These are phyloP conservation scores for Chaetura pelagica DNA, from an alignment of 2,113 vertebrate genomes.

Conservation along the genomic window DNA sequence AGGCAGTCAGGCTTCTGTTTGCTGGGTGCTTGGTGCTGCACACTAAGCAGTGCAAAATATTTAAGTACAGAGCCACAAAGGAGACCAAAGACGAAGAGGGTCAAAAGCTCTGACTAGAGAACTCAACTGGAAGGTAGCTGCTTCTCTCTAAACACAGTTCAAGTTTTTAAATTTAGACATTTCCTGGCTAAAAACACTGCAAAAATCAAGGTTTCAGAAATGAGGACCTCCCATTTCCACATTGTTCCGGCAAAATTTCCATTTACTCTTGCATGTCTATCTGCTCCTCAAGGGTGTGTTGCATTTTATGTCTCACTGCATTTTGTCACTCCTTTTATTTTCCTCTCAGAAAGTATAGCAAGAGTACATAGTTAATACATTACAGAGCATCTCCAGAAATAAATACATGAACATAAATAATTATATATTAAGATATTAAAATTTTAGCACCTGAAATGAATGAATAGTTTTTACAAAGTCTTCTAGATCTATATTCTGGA, in stretches of 20 bases:
- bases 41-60: neutral
- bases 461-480: neutral
- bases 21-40: neutral
- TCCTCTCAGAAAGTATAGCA: neutral
- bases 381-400: neutral
- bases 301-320: neutral
- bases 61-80: neutral
- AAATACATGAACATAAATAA: neutral
- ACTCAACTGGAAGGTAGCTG: neutral
- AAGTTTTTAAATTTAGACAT: neutral
- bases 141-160: neutral
- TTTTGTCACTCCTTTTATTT: neutral
- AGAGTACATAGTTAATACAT: neutral
- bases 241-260: neutral
- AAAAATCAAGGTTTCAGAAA: neutral
- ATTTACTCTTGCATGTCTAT: neutral
- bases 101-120: neutral
- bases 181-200: neutral
- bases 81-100: neutral
- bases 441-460: neutral
- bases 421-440: neutral
- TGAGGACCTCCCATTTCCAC: neutral
- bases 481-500: neutral
- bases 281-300: accelerated
- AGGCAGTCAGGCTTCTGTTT: neutral